These are phyloP conservation scores for Sebastes vulpes DNA, from an alignment of 2,797 vertebrate genomes.

Conservation along the genomic window DNA sequence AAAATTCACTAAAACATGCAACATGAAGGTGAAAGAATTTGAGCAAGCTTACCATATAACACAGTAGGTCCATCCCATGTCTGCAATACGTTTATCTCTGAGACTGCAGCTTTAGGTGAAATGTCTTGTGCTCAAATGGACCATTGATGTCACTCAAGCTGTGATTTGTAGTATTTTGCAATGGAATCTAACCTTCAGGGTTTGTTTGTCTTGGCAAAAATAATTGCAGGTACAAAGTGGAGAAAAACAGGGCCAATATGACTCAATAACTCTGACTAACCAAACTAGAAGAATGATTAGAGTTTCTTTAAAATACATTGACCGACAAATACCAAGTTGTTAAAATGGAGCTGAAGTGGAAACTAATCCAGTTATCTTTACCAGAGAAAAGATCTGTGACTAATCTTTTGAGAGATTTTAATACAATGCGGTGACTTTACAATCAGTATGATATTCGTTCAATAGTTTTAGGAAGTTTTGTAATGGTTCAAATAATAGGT, in stretches of 20 bases:
- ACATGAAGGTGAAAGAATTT: background rate
- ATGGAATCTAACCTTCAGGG: slow-evolving; percentile 9
- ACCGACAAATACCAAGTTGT: background rate
- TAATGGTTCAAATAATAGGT: background rate
- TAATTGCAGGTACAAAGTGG: background rate
- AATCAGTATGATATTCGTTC: background rate
- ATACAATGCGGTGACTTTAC: background rate
- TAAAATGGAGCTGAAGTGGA: background rate
- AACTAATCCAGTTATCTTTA: background rate
- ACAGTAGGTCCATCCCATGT: slow-evolving; percentile 31
- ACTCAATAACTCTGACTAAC: background rate
- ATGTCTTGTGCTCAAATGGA: background rate
- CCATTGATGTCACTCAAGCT: background rate
- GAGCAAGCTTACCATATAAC: slow-evolving; percentile 30
- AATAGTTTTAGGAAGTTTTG: background rate
- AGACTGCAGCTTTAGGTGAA: background rate
- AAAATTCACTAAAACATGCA: background rate
- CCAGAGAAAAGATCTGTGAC: no score
- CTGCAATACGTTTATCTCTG: background rate
- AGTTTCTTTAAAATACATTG: no score
- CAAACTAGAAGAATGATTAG: no score
- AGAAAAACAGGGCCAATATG: background rate
- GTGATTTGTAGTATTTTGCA: background rate
- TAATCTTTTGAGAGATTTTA: background rate
- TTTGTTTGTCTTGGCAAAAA: slow-evolving; percentile 55